A percentile compares a stretch with the other conserved stretches of the same genome.
These are phyloP conservation scores for Pocillopora meandrina DNA, from an alignment of 92 coral and sea anemone species.

Conservation along the genomic window DNA sequence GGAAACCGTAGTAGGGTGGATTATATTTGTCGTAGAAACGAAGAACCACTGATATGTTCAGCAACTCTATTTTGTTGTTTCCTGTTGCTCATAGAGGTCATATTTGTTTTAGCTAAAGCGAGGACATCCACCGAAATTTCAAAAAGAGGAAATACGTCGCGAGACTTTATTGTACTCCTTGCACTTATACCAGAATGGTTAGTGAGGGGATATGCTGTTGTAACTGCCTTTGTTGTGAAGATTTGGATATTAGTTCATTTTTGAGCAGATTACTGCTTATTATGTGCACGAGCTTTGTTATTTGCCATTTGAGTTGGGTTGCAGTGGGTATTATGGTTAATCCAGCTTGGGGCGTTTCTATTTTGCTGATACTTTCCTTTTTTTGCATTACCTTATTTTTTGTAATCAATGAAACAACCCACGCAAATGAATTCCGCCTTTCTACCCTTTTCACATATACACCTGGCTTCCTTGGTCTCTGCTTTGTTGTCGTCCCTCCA, in stretches of 20 bases:
- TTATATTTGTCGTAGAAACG: background rate
- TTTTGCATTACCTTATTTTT: background rate
- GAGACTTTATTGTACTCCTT: background rate
- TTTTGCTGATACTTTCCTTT: background rate
- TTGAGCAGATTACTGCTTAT: constrained; percentile 1
- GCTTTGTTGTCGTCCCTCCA: background rate
- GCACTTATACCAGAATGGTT: background rate
- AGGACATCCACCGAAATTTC: background rate
- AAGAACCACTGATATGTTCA: constrained; percentile 5
- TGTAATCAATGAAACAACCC: background rate
- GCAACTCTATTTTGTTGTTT: background rate
- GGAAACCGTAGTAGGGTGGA: background rate
- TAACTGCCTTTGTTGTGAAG: background rate
- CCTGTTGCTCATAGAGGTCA: background rate
- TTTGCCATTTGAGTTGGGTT: constrained; percentile 16
- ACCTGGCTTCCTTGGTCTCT: constrained; percentile 5
- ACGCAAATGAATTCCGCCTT: background rate
- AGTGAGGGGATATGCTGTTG: background rate
- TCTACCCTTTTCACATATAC: background rate
- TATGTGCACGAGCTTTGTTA: background rate
- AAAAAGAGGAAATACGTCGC: background rate
- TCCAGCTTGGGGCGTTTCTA: constrained; percentile 17
- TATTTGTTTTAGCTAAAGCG: background rate
- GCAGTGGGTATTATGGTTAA: constrained; percentile 22
- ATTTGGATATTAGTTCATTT: background rate